Percentiles rank a stretch among this genome's conserved stretches.
phyloP scores from a whole-genome alignment of 1,140 invertebrate genomes.

The Danaus plexippus region DNA sequence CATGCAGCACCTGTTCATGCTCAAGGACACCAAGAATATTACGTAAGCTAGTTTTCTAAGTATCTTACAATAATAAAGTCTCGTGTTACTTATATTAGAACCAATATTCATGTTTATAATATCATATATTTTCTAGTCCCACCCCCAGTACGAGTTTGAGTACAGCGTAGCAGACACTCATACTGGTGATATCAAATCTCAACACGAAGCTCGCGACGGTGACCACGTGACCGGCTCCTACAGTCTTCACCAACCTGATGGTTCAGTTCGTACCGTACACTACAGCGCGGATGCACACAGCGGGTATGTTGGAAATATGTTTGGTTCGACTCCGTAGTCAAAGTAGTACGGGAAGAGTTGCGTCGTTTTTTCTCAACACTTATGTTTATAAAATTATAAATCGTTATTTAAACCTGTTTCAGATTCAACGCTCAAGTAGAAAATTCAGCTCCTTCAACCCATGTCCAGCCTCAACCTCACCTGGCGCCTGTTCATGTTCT shows the following conservation, averaged over 20 bases:
- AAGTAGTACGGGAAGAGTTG: too few relatives aligned
- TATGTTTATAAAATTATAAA: background rate
- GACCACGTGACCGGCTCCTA: constrained; percentile 44
- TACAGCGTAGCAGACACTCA: constrained; percentile 11
- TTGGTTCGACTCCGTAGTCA: too few relatives aligned
- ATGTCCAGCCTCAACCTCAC: constrained; percentile 9
- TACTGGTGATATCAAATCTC: constrained; percentile 46
- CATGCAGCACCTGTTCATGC: too few relatives aligned
- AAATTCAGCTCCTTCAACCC: constrained; percentile 16
- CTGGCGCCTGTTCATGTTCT: constrained; percentile 5
- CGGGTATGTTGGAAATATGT: constrained; percentile 55
- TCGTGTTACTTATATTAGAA: too few relatives aligned
- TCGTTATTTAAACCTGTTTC: constrained; percentile 8
- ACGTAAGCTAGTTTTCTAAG: too few relatives aligned
- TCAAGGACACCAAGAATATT: too few relatives aligned
- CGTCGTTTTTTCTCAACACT: too few relatives aligned
- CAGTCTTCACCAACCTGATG: constrained; percentile 29
- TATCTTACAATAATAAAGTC: too few relatives aligned
- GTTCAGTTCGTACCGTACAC: constrained; percentile 29
- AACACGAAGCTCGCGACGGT: constrained; percentile 45
- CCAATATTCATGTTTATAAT: too few relatives aligned
- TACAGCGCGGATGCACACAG: constrained; percentile 29
- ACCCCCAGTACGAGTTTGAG: too few relatives aligned
- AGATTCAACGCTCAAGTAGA: constrained; percentile 26
- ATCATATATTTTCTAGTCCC: too few relatives aligned